Percentiles rank a stretch among this genome's conserved stretches.
Conservation (phyloP, 2,113 vertebrate genomes). For the Columba livia region DNA sequence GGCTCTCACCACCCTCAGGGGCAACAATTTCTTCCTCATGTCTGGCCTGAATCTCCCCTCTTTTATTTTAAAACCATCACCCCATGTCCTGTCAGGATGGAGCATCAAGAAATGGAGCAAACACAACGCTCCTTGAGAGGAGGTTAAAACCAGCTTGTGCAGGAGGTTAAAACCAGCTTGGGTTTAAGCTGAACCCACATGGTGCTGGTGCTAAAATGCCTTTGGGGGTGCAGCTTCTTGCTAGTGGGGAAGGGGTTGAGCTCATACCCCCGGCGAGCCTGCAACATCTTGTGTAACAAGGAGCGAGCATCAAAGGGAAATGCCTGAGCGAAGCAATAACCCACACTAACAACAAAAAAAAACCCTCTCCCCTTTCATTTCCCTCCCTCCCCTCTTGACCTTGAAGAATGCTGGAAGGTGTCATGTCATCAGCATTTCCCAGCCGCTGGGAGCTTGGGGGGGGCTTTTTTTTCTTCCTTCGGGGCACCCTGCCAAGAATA, state of each 20-base stretch:
- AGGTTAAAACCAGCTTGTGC: not conserved
- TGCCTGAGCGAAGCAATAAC: slow-evolving; percentile 54
- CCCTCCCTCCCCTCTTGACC: slow-evolving; percentile 64
- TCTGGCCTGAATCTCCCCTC: no score
- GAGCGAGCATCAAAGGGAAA: slow-evolving; percentile 62
- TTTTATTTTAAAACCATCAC: no score
- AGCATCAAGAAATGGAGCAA: rapidly evolving
- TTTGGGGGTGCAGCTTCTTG: not conserved
- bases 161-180: not conserved
- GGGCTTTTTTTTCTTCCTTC: slow-evolving; percentile 72
- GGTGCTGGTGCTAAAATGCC: not conserved
- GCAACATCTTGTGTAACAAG: slow-evolving; percentile 41
- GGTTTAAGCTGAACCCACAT: not conserved
- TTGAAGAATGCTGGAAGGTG: slow-evolving; percentile 79
- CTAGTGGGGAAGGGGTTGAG: not conserved
- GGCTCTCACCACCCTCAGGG: no score
- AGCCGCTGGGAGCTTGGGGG: slow-evolving; percentile 55
- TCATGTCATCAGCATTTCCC: slow-evolving; percentile 85
- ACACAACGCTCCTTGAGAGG: rapidly evolving
- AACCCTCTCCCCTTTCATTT: slow-evolving; percentile 31
- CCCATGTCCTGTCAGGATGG: no score
- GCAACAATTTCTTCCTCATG: no score
- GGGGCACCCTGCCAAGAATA: slow-evolving; percentile 89
- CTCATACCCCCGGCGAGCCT: not conserved
- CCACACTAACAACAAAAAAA: not conserved